Percentiles rank a stretch among this genome's conserved stretches.
These are phyloP conservation scores for Pollenia labialis DNA, from an alignment of 2,888 invertebrate species.

Conservation along the genomic window DNA sequence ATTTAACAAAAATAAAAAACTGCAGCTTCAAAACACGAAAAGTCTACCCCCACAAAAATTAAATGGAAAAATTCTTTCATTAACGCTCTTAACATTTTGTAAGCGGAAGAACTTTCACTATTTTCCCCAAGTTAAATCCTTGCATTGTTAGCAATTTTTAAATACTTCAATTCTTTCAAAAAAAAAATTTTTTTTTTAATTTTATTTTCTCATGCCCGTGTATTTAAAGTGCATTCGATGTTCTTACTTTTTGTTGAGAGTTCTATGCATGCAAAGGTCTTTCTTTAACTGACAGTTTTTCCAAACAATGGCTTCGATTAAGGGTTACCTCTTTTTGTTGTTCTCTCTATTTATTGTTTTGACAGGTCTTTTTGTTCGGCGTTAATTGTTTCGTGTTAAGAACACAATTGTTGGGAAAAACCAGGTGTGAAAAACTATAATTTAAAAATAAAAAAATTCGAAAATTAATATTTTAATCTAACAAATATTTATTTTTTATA, in stretches of 20 bases:
- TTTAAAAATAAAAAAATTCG: constrained; percentile 4
- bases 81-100: background rate
- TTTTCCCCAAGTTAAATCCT: constrained; percentile 58
- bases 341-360: constrained; percentile 73
- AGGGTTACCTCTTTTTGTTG: constrained; percentile 58
- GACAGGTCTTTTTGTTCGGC: constrained; percentile 72
- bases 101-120: constrained; percentile 73
- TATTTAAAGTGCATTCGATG: constrained; percentile 9
- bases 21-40: constrained; percentile 64
- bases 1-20: constrained; percentile 43
- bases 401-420: constrained; percentile 51
- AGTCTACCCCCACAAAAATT: constrained; percentile 49
- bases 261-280: constrained; percentile 19
- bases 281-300: constrained; percentile 62
- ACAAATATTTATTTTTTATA: constrained; percentile 12
- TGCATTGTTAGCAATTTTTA: constrained; percentile 58
- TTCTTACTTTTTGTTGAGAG: constrained; percentile 22
- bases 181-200: constrained; percentile 34
- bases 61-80: constrained; percentile 14
- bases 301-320: constrained; percentile 20
- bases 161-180: constrained; percentile 57
- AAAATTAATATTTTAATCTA: constrained; percentile 12
- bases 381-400: constrained; percentile 62
- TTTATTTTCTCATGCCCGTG: constrained; percentile 48
- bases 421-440: constrained; percentile 68